Base-by-base conservation (phyloP, 2,113 vertebrate genomes). In the Alosa alosa region DNA sequence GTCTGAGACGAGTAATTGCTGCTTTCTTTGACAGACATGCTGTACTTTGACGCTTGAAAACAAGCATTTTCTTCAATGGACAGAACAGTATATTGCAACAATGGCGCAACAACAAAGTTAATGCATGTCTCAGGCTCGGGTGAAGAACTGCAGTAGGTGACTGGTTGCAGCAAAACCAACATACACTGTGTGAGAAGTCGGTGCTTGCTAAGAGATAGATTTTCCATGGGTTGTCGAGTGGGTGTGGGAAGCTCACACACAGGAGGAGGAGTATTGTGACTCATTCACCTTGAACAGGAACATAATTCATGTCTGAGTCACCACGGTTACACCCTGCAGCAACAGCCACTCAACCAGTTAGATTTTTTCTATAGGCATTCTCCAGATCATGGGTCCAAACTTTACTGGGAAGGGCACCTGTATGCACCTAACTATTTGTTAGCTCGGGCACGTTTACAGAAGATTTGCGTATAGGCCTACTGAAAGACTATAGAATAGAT, bases 251-350 rank as follows among this genome's bases (percentile, higher is more conserved):
- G 25, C 41, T 3, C 9, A 20, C 11, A 81, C 44, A 17, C 36
- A 17, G 13, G 84, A 88, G 87, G 82, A 85, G 82, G 45, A 47
- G 46, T 50, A 50, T 78, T 81, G 50, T 91, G 91, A 92, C 88
- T 96, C 94, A 95, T 93, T 93, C 92, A 95, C 94, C 94, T 94
- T 94, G 91, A 91, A 92, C 91, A 90, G 87, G 91, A 92, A 93
- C 94, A 95, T 96, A 91, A 89, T 90, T 92, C 50, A 57, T 89
- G 84, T 84, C 88, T 96, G 94, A 96, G 92, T 96, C 95, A 96
- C 82, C 0, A 1, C 52, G 86, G 91, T 92, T 91, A 94, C 90
- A 49, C 91, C 94, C 92, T 92, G 88, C 88, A 84, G 84, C 83
- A 88, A 83, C 89, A 92, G 91, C 88, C 92, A 92, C 93, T 91